Conservation (phyloP, 2,113 vertebrate genomes). For the Malaclemys terrapin region DNA sequence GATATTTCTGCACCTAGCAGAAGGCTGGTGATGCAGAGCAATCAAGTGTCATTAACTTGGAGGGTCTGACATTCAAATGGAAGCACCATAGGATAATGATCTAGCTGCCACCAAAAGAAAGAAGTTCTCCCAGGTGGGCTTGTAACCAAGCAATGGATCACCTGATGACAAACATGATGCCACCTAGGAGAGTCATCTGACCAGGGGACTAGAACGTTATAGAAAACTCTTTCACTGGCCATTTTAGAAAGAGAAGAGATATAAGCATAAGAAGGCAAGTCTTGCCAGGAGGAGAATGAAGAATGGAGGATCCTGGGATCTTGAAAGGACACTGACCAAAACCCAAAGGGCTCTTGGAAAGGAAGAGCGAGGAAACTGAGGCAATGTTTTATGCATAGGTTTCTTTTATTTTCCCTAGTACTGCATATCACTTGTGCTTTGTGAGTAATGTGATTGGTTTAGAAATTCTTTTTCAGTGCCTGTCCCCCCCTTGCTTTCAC, state of each 20-base stretch:
- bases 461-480: accelerated
- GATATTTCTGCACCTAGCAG: not conserved
- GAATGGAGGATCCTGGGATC: not conserved
- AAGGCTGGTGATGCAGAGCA: not conserved
- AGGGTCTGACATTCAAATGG: not conserved
- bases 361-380: not conserved
- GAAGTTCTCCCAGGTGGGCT: not conserved
- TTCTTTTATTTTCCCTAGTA: not conserved
- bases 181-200: not conserved
- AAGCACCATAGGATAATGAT: not conserved
- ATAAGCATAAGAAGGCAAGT: not conserved
- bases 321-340: not conserved
- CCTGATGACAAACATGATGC: not conserved
- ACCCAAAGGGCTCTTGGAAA: not conserved
- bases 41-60: not conserved
- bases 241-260: not conserved
- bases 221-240: not conserved
- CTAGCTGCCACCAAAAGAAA: not conserved
- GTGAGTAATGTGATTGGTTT: not conserved
- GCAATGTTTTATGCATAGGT: not conserved
- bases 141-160: not conserved
- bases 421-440: not conserved
- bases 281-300: not conserved
- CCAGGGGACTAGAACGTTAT: not conserved
- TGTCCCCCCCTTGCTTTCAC: not conserved